These are phyloP conservation scores for Andrena bicolor DNA, from an alignment of 2,888 invertebrate genomes.

Conservation along the genomic window DNA sequence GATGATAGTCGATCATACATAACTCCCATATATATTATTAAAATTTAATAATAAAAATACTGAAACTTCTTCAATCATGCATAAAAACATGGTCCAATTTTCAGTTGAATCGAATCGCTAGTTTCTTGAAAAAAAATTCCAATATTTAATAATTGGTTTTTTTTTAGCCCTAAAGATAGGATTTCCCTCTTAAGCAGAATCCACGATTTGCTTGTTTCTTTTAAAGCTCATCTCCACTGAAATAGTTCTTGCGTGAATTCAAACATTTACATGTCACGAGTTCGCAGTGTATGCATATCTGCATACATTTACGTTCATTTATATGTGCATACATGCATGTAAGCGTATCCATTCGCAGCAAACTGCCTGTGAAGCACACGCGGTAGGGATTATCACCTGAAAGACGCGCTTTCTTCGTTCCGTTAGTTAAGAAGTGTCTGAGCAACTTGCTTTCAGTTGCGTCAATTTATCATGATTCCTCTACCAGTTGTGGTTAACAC, in stretches of 20 bases:
- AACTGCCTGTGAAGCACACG: constrained; percentile 24
- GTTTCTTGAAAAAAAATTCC: too few species aligned
- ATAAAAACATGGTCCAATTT: too few species aligned
- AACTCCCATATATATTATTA: too few species aligned
- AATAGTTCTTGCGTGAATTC: constrained; percentile 21
- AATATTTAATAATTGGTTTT: too few species aligned
- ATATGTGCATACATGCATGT: not conserved
- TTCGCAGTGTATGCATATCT: constrained; percentile 1
- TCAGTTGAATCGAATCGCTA: too few species aligned
- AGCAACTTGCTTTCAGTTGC: too few species aligned
- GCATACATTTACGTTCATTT: constrained; percentile 5
- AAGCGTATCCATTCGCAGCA: constrained; percentile 12
- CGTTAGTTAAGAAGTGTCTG: not conserved
- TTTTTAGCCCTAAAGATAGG: not conserved
- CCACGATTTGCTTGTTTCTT: constrained; percentile 27
- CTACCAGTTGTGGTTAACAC: too few species aligned
- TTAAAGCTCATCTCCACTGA: constrained; percentile 4
- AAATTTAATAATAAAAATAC: constrained; percentile 18
- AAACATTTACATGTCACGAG: not conserved
- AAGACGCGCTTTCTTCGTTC: not conserved
- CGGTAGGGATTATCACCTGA: not conserved
- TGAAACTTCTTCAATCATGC: too few species aligned
- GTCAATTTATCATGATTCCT: too few species aligned
- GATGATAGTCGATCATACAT: too few species aligned
- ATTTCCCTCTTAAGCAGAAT: constrained; percentile 43